Percentiles rank a stretch among this genome's conserved stretches.
These are phyloP conservation scores for Drosophila gaucha DNA, from an alignment of 2,888 invertebrate genomes.

Conservation along the genomic window DNA sequence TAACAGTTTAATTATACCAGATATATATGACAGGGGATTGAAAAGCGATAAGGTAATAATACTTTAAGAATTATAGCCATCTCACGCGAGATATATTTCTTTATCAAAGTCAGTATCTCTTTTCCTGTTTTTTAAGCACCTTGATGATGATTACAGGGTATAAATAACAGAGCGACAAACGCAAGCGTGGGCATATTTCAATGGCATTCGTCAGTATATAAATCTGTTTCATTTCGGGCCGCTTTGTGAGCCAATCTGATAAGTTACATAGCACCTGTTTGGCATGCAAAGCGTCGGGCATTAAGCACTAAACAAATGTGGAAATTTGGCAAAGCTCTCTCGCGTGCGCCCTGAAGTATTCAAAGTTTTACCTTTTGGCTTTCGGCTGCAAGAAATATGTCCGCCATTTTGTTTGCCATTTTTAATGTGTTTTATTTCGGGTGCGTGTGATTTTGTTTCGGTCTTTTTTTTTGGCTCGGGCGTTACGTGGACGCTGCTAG, in stretches of 20 bases:
- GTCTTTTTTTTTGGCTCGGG: conserved; percentile 2
- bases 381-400: conserved; percentile 66
- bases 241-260: conserved; percentile 57
- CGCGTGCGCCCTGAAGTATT: conserved; percentile 37
- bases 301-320: conserved; percentile 75
- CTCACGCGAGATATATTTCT: neutral
- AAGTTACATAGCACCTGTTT: conserved; percentile 73
- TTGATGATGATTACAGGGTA: conserved; percentile 6
- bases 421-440: conserved; percentile 69
- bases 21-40: too few species aligned
- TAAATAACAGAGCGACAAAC: conserved; percentile 28
- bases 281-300: conserved; percentile 71
- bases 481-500: conserved; percentile 62
- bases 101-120: neutral
- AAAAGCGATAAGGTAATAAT: neutral
- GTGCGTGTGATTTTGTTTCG: conserved; percentile 41
- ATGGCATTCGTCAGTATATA: conserved; percentile 55
- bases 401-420: conserved; percentile 81
- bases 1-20: too few species aligned
- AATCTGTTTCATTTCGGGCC: conserved; percentile 62
- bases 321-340: conserved; percentile 27
- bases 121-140: accelerated
- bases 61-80: neutral
- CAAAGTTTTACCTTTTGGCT: conserved; percentile 58
- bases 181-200: conserved; percentile 36